Evolutionary conservation across 2,888 invertebrate genomes (phyloP).

Genomic region (Aradus depressus): DNA sequence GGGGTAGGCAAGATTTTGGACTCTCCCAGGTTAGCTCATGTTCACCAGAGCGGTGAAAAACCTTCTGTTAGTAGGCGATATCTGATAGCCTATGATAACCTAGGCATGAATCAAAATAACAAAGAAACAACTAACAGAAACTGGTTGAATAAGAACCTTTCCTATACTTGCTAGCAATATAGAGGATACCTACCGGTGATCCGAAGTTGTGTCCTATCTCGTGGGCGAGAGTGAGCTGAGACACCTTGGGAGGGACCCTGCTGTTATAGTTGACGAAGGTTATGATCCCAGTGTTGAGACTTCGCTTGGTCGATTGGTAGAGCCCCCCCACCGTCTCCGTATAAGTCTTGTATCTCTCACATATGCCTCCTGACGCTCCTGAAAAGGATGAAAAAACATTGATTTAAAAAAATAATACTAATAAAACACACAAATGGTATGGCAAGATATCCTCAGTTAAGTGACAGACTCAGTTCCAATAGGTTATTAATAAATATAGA

Average conservation of each 20-base stretch:
- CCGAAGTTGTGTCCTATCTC: constrained; percentile 99
- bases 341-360: constrained; percentile 94
- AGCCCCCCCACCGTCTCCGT: constrained; percentile 90
- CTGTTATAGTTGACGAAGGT: constrained; percentile 98
- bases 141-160: no score
- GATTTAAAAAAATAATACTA: no score
- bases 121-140: no score
- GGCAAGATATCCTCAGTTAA: background rate
- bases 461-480: background rate
- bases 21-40: no score
- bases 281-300: constrained; percentile 95
- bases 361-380: constrained; percentile 97
- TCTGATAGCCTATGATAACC: no score
- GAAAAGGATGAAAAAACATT: constrained; percentile 29
- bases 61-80: no score
- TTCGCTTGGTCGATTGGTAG: constrained; percentile 86
- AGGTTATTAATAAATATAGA: no score
- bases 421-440: no score
- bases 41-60: no score
- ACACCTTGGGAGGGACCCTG: constrained; percentile 92
- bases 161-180: no score
- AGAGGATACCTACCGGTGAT: constrained; percentile 83
- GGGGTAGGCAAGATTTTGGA: no score
- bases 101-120: no score
- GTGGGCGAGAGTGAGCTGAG: constrained; percentile 93